phyloP scores from a whole-genome alignment of 2,888 invertebrate species.

The Hemicrepidius hirtus region DNA sequence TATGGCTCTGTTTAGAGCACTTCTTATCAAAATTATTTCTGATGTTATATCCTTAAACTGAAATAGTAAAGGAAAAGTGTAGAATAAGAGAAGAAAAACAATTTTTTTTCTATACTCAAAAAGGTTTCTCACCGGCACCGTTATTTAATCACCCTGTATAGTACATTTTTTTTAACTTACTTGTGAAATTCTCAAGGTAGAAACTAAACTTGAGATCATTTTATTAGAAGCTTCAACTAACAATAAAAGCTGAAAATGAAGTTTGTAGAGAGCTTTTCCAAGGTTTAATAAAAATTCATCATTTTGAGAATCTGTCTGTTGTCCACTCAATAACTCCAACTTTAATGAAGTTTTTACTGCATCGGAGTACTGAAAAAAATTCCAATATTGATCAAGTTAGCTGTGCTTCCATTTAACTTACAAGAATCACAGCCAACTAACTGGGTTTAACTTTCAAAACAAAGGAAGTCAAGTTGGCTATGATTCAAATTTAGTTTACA shows the following conservation, averaged over 20 bases:
- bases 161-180: slow-evolving; percentile 64
- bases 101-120: no score
- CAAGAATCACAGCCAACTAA: no score
- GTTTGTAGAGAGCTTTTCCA: slow-evolving; percentile 91
- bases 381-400: no score
- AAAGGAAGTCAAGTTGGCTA: no score
- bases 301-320: slow-evolving; percentile 75
- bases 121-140: no score
- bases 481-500: no score
- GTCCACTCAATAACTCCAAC: slow-evolving; percentile 79
- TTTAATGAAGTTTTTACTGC: slow-evolving; percentile 89
- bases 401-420: no score
- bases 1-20: slow-evolving; percentile 76
- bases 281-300: slow-evolving; percentile 87
- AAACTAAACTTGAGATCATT: slow-evolving; percentile 81
- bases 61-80: slow-evolving; percentile 5
- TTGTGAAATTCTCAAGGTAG: slow-evolving; percentile 76
- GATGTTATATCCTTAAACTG: slow-evolving; percentile 79
- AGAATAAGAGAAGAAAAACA: no score
- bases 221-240: slow-evolving; percentile 92
- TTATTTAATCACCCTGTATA: no score
- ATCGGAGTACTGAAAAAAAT: slow-evolving; percentile 81
- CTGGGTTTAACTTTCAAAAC: no score
- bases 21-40: slow-evolving; percentile 76
- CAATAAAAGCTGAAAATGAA: slow-evolving; percentile 93